phyloP scores from a whole-genome alignment of 2,113 vertebrate species.

The Oreotrochilus melanogaster region DNA sequence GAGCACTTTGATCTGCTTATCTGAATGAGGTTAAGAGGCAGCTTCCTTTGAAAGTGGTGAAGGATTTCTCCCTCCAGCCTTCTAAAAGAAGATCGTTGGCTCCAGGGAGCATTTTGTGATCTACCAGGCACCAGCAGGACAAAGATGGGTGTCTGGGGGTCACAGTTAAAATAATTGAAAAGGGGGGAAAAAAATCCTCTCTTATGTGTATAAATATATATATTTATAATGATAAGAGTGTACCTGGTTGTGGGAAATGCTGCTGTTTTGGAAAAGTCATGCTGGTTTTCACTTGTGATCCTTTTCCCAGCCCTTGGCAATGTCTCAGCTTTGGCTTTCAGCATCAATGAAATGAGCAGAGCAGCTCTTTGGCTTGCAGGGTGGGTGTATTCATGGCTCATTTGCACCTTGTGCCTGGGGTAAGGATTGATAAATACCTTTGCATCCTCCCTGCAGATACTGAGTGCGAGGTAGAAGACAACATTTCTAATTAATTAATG shows the following conservation, averaged over 20 bases:
- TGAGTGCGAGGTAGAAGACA: not conserved
- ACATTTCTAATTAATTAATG: not conserved
- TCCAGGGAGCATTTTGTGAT: not conserved
- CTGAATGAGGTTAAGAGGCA: not conserved
- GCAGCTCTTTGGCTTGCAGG: not conserved
- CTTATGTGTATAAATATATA: not conserved
- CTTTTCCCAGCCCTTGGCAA: not conserved
- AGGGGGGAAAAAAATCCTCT: not conserved
- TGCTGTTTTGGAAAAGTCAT: not conserved
- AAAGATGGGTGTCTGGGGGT: not conserved
- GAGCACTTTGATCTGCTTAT: not conserved
- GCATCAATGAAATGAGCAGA: not conserved
- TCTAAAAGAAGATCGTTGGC: not conserved
- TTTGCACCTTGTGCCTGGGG: not conserved
- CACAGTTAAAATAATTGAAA: not conserved
- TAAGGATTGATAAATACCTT: not conserved
- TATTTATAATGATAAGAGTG: not conserved
- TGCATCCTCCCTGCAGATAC: not conserved
- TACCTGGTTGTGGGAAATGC: not conserved
- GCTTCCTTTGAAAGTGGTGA: rapidly evolving
- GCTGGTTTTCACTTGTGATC: not conserved
- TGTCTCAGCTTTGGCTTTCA: rapidly evolving
- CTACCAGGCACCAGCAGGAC: not conserved
- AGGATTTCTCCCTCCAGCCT: not conserved
- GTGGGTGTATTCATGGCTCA: not conserved